A percentile compares a stretch with the other conserved stretches of the same genome.
Evolutionary conservation across 2,113 vertebrate species (phyloP).

Genomic region (Probosciger aterrimus): DNA sequence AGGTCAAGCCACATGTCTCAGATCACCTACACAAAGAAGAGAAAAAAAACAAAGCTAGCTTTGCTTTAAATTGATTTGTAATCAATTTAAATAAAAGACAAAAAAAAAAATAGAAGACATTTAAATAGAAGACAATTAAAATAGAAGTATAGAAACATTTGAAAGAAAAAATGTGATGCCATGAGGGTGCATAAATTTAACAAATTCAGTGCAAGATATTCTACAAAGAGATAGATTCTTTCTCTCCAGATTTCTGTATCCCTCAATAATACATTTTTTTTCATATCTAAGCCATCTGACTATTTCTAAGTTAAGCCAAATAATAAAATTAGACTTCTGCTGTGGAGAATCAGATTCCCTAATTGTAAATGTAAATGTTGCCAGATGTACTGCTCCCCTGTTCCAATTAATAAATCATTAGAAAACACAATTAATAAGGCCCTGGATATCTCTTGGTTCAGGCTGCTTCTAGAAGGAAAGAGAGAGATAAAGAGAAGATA

Average conservation of each 20-base stretch:
- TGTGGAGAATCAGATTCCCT: conserved; percentile 30
- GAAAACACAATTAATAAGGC: conserved; percentile 65
- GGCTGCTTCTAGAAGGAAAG: background rate
- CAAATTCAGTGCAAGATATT: background rate
- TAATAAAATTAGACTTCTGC: conserved; percentile 56
- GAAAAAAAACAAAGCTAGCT: background rate
- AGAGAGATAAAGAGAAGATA: background rate
- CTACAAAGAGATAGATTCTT: background rate
- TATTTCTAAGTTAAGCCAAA: conserved; percentile 42
- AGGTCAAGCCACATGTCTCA: background rate
- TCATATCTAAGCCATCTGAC: conserved; percentile 1
- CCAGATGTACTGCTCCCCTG: conserved; percentile 66
- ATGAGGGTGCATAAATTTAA: background rate
- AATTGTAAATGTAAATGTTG: conserved; percentile 70
- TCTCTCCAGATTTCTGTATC: background rate
- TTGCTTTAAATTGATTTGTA: background rate
- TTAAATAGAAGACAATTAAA: background rate
- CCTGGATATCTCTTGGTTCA: conserved; percentile 1
- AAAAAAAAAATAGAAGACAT: background rate
- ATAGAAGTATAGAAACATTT: background rate
- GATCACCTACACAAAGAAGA: background rate
- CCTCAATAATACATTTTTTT: conserved; percentile 17
- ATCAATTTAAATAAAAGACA: background rate
- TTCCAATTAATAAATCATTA: conserved; percentile 74
- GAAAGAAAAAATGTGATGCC: background rate